Percentiles rank a stretch among this genome's conserved stretches.
phyloP scores from a whole-genome alignment of 2,113 vertebrate species.

The Coptodon bakossiorum region DNA sequence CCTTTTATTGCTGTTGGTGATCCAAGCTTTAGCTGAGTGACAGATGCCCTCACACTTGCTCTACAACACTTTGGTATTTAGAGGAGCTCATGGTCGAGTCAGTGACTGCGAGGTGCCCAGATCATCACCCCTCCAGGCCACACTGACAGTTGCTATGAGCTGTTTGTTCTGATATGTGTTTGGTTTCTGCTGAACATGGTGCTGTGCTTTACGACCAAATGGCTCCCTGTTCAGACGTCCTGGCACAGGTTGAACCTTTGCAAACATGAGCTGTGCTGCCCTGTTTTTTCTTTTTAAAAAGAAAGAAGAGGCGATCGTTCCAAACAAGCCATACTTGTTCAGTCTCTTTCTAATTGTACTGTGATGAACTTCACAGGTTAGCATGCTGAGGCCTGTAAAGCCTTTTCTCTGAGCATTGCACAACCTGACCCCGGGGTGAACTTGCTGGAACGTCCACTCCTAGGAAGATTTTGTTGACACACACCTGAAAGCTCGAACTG shows the following conservation, averaged over 20 bases:
- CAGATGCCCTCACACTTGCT: not conserved
- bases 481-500: not conserved
- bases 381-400: not conserved
- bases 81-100: not conserved
- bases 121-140: not conserved
- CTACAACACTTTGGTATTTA: not conserved
- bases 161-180: not conserved
- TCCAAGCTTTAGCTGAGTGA: not conserved
- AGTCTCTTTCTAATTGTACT: not conserved
- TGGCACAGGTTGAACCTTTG: not conserved
- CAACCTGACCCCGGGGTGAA: not conserved
- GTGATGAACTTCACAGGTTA: not conserved
- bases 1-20: not conserved
- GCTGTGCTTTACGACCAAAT: not conserved
- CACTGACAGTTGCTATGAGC: not conserved
- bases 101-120: not conserved
- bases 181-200: not conserved
- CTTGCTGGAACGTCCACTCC: not conserved
- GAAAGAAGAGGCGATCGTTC: not conserved
- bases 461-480: not conserved
- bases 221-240: not conserved
- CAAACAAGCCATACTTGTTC: not conserved
- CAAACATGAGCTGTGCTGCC: not conserved
- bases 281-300: not conserved
- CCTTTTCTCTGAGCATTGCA: not conserved